Base-by-base conservation (phyloP, 2,888 invertebrate species). In the Psylliodes chrysocephalus region DNA sequence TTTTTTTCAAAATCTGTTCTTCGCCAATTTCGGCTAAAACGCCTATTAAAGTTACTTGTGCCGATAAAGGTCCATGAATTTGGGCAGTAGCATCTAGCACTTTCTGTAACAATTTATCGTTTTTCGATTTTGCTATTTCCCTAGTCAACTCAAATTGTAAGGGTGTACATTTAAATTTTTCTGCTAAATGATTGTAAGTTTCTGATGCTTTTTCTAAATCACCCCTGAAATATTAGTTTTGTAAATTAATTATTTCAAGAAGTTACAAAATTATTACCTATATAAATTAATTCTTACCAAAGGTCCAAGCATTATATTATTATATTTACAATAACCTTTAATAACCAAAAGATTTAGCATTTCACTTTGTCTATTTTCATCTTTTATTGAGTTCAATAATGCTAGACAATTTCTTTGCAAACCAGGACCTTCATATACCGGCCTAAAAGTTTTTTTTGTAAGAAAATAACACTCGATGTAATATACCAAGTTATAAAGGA, bases 141-240 rank as follows among this genome's bases (percentile, higher is more conserved):
- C 69, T 67, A 2, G 90, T 74, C 0, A 91, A 67, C 78, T 90
- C 90, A 68, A 89, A 86, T 73, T 89, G 88, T 7, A 90, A 76
- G 0, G 91, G 91, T 0, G 90, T 88, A 69, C 86, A 87, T 54
- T 84, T 85, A 75, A 88, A 86, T 42, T 84, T 82, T 1, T 81
- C 75, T 0, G 86, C 84, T 54, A 87, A 77, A 0, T 81, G 75
- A 14, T 79, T 76, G 72, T 87, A 90, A 62, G 86, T 86, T n/a
- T 83, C 75, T 0, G 89, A 85, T 0, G 90, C 88, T 18, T 80
- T 82, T 64, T 81, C 75, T 17, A 87, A 64, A 63, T 87, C 82
- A 25, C 82, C 79, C 35, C 86, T 86, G 73, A 68, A 72, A 77
- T 63, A 51, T 30, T 22, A 22, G 22, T 22, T n/a, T n/a, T 7